phyloP scores from a whole-genome alignment of 2,113 vertebrate species.

The Calyptomena viridis region DNA sequence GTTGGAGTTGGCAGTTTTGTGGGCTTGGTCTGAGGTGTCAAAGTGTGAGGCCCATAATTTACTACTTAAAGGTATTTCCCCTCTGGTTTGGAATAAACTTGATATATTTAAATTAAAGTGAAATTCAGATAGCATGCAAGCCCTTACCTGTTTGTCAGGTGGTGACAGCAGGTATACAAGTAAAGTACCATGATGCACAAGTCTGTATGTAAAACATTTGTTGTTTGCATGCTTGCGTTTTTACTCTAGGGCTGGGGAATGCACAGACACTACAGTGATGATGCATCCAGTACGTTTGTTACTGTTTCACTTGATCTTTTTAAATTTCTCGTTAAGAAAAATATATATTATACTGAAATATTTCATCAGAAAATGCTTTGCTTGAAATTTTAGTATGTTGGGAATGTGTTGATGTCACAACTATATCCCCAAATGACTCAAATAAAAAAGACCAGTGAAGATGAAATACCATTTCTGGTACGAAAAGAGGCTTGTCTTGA shows the following conservation, averaged over 20 bases:
- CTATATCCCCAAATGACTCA: not conserved
- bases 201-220: not conserved
- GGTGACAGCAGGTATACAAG: not conserved
- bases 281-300: not conserved
- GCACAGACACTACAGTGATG: not conserved
- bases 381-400: not conserved
- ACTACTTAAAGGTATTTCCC: not conserved
- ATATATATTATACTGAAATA: not conserved
- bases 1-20: not conserved
- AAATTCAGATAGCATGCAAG: not conserved
- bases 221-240: not conserved
- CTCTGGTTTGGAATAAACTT: not conserved
- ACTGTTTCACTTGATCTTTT: not conserved
- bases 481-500: conserved; percentile 12
- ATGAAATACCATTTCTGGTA: conserved; percentile 45
- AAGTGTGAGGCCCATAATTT: not conserved
- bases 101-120: not conserved
- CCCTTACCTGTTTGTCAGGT: not conserved
- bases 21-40: not conserved
- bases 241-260: not conserved
- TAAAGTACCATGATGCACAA: not conserved
- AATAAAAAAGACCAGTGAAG: conserved; percentile 11
- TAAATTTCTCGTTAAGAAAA: not conserved
- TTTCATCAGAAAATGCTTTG: not conserved
- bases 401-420: not conserved